Conservation (phyloP, 2,888 invertebrate species). For the Archips xylosteana region DNA sequence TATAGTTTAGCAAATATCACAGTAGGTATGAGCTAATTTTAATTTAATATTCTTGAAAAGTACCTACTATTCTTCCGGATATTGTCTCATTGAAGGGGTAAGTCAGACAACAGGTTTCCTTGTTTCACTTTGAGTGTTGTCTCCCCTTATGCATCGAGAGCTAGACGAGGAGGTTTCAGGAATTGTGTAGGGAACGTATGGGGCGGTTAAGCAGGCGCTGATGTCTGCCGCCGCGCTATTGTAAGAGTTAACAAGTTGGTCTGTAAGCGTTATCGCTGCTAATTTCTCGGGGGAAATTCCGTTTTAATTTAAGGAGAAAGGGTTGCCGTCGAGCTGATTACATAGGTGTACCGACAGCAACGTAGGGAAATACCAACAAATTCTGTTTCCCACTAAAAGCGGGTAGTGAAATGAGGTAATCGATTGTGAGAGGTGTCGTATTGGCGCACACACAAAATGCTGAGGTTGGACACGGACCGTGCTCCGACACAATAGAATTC, state of each 20-base stretch:
- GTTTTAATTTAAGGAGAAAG: slow-evolving; percentile 28
- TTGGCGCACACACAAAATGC: slow-evolving; percentile 62
- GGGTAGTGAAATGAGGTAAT: slow-evolving; percentile 62
- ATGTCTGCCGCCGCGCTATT: slow-evolving; percentile 66
- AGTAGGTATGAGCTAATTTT: neutral
- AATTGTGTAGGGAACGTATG: slow-evolving; percentile 68
- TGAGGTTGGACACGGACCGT: slow-evolving; percentile 63
- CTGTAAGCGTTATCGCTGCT: slow-evolving; percentile 56
- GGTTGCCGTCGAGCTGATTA: slow-evolving; percentile 12
- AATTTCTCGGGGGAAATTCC: slow-evolving; percentile 55
- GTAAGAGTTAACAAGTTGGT: slow-evolving; percentile 60
- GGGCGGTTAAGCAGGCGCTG: slow-evolving; percentile 73
- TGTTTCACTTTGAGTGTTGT: slow-evolving; percentile 72
- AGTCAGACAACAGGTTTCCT: slow-evolving; percentile 72
- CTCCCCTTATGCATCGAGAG: slow-evolving; percentile 71
- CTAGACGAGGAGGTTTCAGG: slow-evolving; percentile 62
- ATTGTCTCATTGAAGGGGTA: slow-evolving; percentile 52
- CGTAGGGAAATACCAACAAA: neutral
- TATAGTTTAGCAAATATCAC: neutral
- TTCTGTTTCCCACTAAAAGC: slow-evolving; percentile 51
- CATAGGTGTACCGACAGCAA: neutral
- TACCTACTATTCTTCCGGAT: slow-evolving; percentile 5
- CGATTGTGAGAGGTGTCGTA: slow-evolving; percentile 69
- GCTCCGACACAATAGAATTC: slow-evolving; percentile 62
- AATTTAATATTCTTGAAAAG: neutral